Evolutionary conservation across 2,888 invertebrate species (phyloP), one percentile per base, ranked within the genome.

Genomic region (Autographa pulchrina): DNA sequence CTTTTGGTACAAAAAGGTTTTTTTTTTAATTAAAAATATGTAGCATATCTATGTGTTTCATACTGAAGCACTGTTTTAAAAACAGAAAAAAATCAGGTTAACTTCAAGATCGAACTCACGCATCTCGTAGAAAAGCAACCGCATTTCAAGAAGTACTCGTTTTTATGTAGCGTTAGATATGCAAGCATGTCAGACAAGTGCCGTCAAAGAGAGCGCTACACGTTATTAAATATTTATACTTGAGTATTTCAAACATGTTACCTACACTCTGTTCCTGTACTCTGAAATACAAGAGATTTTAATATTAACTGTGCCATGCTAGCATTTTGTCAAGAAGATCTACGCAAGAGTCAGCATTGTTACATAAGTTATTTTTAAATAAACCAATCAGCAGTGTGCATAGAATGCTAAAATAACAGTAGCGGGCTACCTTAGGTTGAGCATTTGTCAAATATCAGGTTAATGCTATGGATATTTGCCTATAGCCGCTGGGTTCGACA

Each of bases 161-260:
- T 20, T 54, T 20, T 25, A 56, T 25, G 54, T 20, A 56, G 25
- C 25, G 54, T 56, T 25, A 56, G 54, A 25, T 56, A 56, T 56
- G 54, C 54, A 56, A 13, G 54, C 20, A 20, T 20, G 18, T 56
- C 54, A 56, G 54, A 56, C 54, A 56, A 56, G 20, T 56, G 18
- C 20, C 54, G 54, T 56, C 54, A 56, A 25, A 56, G 20, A 56
- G 54, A 56, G 54, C 54, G 54, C 54, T 56, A 56, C 54, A 20
- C 54, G 54, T 56, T 25, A 56, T 56, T 56, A 20, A 56, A 56
- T 56, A 56, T 56, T 56, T 56, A 56, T 56, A 56, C 54, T 25
- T 56, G 54, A 56, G 25, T 56, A 56, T 56, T 56, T 56, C 54
- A 56, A 20, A 9, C 20, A 56, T 13, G 20, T 20, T 20, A 20